These are phyloP conservation scores for Erebia aethiops DNA, from an alignment of 2,888 invertebrate genomes.

Conservation along the genomic window DNA sequence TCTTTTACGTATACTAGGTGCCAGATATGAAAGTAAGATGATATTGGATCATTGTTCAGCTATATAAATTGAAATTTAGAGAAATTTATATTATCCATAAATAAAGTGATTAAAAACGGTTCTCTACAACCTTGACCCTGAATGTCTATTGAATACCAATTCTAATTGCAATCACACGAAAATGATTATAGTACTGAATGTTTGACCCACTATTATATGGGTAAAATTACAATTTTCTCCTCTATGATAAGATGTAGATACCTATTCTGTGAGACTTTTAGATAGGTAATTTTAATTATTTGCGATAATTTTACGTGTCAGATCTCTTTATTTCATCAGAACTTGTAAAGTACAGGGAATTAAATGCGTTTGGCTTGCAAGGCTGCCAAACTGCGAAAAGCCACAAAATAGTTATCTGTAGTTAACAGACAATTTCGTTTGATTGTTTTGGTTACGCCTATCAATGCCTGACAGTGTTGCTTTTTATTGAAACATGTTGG, in stretches of 20 bases:
- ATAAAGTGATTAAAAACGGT: conserved; percentile 8
- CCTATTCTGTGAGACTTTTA: too few species aligned
- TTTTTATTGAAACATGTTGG: conserved; percentile 26
- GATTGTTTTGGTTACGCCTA: conserved; percentile 45
- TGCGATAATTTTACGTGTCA: too few species aligned
- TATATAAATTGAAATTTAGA: too few species aligned
- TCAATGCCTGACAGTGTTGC: conserved; percentile 33
- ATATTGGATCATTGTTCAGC: too few species aligned
- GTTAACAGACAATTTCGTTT: conserved; percentile 36
- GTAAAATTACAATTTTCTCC: not conserved
- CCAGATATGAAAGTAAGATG: too few species aligned
- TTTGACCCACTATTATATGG: not conserved
- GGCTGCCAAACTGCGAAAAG: conserved; percentile 47
- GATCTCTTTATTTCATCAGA: conserved; percentile 1
- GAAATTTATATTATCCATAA: not conserved
- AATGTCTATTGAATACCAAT: not conserved
- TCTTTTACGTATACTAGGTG: too few species aligned
- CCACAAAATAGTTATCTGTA: not conserved
- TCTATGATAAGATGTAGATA: not conserved
- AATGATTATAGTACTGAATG: not conserved
- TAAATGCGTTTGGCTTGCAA: conserved; percentile 45
- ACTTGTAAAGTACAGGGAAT: not conserved
- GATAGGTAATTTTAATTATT: too few species aligned
- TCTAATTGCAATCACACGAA: conserved; percentile 5
- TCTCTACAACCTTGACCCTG: conserved; percentile 7